Percentiles rank a stretch among this genome's conserved stretches.
These are phyloP conservation scores for Brachionus angularis DNA, from an alignment of 1,140 invertebrate species.

Conservation along the genomic window DNA sequence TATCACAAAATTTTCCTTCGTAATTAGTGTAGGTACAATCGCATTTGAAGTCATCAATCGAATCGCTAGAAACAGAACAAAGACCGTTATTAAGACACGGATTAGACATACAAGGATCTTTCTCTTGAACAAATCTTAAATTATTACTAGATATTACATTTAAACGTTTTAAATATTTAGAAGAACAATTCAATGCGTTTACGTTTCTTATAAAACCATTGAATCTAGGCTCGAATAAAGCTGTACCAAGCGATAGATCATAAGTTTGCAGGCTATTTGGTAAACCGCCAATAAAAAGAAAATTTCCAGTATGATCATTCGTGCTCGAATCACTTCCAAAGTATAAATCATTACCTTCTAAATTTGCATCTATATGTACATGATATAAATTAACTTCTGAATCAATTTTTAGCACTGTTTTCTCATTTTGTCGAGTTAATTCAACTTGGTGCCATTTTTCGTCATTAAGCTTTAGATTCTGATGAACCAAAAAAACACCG, in stretches of 20 bases:
- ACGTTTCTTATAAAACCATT: conserved; percentile 35
- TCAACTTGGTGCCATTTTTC: conserved; percentile 66
- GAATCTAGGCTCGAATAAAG: conserved; percentile 26
- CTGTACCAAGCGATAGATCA: conserved; percentile 19
- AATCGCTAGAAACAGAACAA: not conserved
- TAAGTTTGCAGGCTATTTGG: conserved; percentile 59
- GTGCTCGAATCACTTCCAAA: not conserved
- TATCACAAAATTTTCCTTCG: conserved; percentile 22
- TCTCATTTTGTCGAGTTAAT: conserved; percentile 36
- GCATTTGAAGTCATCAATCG: not conserved
- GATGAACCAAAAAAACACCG: conserved; percentile 45
- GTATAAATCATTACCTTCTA: not conserved
- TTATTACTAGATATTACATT: not conserved
- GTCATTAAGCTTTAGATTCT: conserved; percentile 65
- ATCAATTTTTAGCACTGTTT: not conserved
- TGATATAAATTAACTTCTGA: conserved; percentile 4
- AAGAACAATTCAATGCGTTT: conserved; percentile 8
- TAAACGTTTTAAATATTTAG: not conserved
- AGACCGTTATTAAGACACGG: conserved; percentile 39
- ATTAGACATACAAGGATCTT: conserved; percentile 20
- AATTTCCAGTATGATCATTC: conserved; percentile 57
- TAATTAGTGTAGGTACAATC: conserved; percentile 35
- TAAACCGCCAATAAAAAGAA: conserved; percentile 82
- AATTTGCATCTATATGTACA: conserved; percentile 8
- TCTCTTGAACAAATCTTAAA: conserved; percentile 4